Evolutionary conservation across 2,797 vertebrate species (phyloP).

Genomic region (Myiotriccus ornatus): DNA sequence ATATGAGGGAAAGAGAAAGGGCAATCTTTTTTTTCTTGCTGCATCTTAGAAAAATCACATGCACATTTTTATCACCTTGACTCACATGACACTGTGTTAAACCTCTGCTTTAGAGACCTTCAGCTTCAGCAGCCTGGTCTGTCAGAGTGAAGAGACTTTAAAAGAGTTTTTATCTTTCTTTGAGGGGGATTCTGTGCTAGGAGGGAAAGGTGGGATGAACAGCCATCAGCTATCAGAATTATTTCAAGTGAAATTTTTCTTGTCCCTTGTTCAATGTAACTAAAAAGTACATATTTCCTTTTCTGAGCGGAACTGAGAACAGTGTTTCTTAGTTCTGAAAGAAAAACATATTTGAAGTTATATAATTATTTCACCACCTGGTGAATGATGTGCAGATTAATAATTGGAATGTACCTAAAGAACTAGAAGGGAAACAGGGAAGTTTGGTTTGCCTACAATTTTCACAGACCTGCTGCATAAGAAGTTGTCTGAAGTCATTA

Average conservation of each 20-base stretch:
- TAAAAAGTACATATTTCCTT: neutral
- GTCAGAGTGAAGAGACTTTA: neutral
- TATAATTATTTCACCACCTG: neutral
- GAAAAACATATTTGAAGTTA: neutral
- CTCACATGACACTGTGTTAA: neutral
- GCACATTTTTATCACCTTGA: neutral
- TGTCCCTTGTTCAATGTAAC: neutral
- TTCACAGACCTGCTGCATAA: neutral
- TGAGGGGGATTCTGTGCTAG: neutral
- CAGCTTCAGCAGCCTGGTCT: neutral
- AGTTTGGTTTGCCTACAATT: neutral
- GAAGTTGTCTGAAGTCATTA: neutral
- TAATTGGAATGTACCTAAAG: neutral
- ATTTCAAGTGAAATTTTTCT: neutral
- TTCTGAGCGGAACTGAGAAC: neutral
- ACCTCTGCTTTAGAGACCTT: neutral
- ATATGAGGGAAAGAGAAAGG: neutral
- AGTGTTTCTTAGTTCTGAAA: neutral
- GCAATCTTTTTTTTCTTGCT: neutral
- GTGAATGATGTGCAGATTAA: neutral
- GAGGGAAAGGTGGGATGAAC: neutral
- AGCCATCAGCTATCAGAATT: neutral
- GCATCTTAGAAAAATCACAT: neutral
- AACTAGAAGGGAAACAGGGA: neutral
- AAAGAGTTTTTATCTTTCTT: neutral